phyloP scores from a whole-genome alignment of 1,140 invertebrate species.

The Trypoxylus dichotomus region DNA sequence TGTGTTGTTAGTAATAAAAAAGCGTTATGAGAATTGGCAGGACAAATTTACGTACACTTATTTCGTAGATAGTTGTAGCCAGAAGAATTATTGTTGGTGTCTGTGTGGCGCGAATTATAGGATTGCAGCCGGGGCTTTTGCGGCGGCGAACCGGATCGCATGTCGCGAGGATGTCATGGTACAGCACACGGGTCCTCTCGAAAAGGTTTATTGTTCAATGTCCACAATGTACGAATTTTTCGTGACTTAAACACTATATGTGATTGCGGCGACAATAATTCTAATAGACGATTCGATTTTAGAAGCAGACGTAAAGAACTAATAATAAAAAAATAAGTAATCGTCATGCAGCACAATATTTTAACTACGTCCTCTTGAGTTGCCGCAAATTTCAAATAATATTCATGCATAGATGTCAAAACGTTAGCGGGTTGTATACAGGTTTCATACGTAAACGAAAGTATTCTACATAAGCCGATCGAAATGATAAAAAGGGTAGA shows the following conservation, averaged over 20 bases:
- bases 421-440: neutral
- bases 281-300: constrained; percentile 18
- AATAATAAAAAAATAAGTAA: neutral
- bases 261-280: neutral
- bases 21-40: constrained; percentile 37
- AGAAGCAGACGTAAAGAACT: constrained; percentile 2
- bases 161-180: constrained; percentile 48
- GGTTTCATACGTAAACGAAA: neutral
- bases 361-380: neutral
- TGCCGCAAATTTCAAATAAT: neutral
- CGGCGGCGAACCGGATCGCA: constrained; percentile 51
- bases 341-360: constrained; percentile 7
- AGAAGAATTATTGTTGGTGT: constrained; percentile 51
- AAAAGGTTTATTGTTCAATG: constrained; percentile 22
- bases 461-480: neutral
- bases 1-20: constrained; percentile 31
- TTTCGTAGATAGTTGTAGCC: constrained; percentile 46
- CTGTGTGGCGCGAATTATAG: constrained; percentile 41
- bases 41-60: constrained; percentile 50
- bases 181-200: constrained; percentile 29
- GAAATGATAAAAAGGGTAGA: neutral
- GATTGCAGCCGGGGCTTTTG: constrained; percentile 44
- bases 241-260: neutral
- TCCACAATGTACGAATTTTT: constrained; percentile 5
- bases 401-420: constrained; percentile 1